Percentiles rank a stretch among this genome's conserved stretches.
Evolutionary conservation across 2,797 vertebrate genomes (phyloP).

Genomic region (Micropoecilia bifurca): DNA sequence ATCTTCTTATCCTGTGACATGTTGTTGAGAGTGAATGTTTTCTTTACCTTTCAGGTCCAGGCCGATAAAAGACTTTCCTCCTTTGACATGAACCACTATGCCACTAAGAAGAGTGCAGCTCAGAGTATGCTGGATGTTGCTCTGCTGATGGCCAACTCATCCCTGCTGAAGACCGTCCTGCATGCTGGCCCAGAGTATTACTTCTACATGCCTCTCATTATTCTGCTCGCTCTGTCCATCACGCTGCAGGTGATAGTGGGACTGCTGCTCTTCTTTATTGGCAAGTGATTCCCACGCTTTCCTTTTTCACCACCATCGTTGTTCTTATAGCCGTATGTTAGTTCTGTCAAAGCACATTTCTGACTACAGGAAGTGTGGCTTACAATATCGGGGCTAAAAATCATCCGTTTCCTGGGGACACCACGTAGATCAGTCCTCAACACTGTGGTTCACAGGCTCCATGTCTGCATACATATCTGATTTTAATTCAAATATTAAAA

Average conservation of each 20-base stretch:
- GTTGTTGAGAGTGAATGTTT: background rate
- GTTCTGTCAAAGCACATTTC: background rate
- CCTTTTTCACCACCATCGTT: background rate
- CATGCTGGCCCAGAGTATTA: conserved; percentile 82
- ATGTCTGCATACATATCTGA: no score
- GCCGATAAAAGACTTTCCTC: background rate
- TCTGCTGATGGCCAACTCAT: conserved; percentile 89
- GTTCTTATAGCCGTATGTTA: background rate
- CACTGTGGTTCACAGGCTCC: no score
- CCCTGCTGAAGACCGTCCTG: conserved; percentile 86
- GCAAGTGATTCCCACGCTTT: conserved; percentile 45
- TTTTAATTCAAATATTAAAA: background rate
- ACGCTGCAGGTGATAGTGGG: conserved; percentile 84
- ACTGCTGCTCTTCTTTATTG: conserved; percentile 77
- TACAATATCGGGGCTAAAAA: background rate
- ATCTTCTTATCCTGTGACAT: background rate
- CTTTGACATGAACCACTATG: conserved; percentile 88
- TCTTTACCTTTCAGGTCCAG: conserved; percentile 19
- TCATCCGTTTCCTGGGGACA: background rate
- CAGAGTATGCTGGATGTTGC: conserved; percentile 93
- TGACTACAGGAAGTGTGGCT: background rate
- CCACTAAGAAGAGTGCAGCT: conserved; percentile 90
- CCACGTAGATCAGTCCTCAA: no score
- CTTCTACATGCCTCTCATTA: conserved; percentile 83
- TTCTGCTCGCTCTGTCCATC: conserved; percentile 87